Evolutionary conservation across 2,797 vertebrate species (phyloP).

Genomic region (Bovichtus diacanthus): DNA sequence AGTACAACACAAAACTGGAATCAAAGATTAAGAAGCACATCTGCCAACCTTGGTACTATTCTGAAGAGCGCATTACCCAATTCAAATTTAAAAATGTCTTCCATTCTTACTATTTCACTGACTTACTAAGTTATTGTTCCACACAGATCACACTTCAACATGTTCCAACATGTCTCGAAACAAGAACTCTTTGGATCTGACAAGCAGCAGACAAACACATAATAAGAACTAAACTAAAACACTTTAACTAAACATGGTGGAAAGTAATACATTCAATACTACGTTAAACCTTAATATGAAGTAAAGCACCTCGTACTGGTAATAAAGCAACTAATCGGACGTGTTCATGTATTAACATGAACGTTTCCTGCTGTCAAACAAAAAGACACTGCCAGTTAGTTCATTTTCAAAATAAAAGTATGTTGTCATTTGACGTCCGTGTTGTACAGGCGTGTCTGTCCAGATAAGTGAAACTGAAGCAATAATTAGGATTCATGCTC

Average conservation of each 20-base stretch:
- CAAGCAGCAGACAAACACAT: neutral
- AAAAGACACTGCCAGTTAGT: neutral
- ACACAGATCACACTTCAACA: constrained; percentile 11
- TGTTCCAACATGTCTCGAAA: constrained; percentile 7
- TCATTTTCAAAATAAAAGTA: constrained; percentile 54
- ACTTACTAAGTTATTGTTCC: neutral
- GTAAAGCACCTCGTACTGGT: neutral
- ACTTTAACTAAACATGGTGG: neutral
- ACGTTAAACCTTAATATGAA: neutral
- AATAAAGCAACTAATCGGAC: neutral
- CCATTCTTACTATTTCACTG: neutral
- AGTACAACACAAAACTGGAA: neutral
- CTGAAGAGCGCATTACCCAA: neutral
- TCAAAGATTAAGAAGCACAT: neutral
- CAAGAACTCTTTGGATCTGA: neutral
- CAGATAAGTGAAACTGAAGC: neutral
- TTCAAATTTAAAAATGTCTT: no score
- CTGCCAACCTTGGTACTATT: no score
- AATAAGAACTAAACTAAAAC: neutral
- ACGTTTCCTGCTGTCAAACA: neutral
- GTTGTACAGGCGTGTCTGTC: neutral
- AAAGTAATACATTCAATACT: neutral
- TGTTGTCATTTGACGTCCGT: neutral
- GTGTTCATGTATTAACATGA: neutral
- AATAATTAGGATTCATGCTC: neutral